These are phyloP conservation scores for Riparia riparia DNA, from an alignment of 2,113 vertebrate genomes.

Conservation along the genomic window DNA sequence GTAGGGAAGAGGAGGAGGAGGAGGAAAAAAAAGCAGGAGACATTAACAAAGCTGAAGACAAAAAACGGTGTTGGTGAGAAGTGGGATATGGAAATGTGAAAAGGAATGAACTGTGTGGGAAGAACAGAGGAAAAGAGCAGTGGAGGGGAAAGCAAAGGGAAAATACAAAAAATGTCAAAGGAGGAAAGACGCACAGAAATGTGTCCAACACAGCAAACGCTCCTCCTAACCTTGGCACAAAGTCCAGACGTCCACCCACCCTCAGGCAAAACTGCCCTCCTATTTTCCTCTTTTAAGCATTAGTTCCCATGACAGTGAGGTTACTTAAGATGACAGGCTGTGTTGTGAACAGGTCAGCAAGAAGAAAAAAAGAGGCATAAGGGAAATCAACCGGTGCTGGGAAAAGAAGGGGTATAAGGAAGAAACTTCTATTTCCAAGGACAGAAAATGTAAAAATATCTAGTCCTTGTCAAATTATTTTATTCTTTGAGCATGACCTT, in stretches of 20 bases:
- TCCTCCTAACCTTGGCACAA: neutral
- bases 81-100: neutral
- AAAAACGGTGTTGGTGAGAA: neutral
- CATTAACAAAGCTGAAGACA: neutral
- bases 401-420: neutral
- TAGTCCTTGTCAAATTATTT: neutral
- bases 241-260: neutral
- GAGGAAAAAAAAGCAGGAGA: neutral
- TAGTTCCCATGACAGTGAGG: neutral
- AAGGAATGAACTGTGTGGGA: neutral
- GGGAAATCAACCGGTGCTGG: neutral
- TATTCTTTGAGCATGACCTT: neutral
- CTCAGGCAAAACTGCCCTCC: neutral
- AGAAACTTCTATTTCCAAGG: neutral
- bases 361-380: neutral
- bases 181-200: accelerated
- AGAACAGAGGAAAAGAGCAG: neutral
- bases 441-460: neutral
- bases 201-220: neutral
- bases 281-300: neutral
- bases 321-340: neutral
- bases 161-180: neutral
- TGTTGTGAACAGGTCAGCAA: neutral
- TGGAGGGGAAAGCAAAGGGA: neutral
- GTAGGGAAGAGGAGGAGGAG: accelerated